Conservation (phyloP, 2,113 vertebrate genomes). For the Eretmochelys imbricata region DNA sequence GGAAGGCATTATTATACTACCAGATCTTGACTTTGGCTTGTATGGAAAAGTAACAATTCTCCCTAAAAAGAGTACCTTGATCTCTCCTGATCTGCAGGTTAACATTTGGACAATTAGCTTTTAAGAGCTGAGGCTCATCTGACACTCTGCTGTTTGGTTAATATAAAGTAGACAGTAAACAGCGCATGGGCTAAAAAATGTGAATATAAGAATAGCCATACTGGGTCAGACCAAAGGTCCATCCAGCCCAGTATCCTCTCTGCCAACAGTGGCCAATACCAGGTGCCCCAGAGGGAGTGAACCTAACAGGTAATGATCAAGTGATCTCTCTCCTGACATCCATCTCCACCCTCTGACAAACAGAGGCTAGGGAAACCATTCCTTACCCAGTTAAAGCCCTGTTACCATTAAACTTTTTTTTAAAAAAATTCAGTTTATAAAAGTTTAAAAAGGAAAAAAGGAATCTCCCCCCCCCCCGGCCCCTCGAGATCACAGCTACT, state of each 20-base stretch:
- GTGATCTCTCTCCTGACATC: no score
- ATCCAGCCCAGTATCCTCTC: no score
- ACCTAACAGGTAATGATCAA: no score
- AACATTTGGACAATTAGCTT: neutral
- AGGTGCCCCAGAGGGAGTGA: no score
- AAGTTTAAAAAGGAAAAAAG: neutral
- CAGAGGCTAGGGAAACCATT: no score
- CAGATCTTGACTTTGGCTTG: constrained; percentile 7
- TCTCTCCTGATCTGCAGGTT: neutral
- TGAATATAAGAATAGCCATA: neutral
- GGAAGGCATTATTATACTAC: neutral
- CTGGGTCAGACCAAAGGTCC: no score
- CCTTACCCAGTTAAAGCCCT: neutral
- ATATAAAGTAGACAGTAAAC: neutral
- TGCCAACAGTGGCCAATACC: no score
- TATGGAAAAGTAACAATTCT: neutral
- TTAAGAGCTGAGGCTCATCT: neutral
- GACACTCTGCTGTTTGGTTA: neutral
- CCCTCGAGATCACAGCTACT: neutral
- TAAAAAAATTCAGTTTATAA: neutral
- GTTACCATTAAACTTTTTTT: neutral
- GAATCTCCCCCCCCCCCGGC: neutral
- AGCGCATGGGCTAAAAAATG: neutral
- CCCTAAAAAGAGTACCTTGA: neutral
- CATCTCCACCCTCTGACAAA: no score